phyloP scores from a whole-genome alignment of 1,140 invertebrate species.

The Linepithema humile region DNA sequence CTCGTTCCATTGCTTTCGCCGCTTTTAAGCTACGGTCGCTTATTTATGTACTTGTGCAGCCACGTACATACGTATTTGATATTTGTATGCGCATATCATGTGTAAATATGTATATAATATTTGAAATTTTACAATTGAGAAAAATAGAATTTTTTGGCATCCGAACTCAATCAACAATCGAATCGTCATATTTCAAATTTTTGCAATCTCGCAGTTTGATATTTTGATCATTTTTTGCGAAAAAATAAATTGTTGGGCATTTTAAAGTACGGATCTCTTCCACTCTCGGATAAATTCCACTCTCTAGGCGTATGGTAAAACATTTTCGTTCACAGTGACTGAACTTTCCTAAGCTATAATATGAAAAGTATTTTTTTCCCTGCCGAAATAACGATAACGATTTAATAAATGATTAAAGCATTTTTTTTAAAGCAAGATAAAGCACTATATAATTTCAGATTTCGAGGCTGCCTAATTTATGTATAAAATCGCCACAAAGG shows the following conservation, averaged over 20 bases:
- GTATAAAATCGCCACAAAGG: background rate
- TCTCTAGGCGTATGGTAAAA: background rate
- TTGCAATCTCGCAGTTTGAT: too few relatives aligned
- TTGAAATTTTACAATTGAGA: too few relatives aligned
- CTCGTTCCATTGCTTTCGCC: background rate
- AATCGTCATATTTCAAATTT: too few relatives aligned
- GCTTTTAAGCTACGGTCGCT: background rate
- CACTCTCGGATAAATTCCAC: too few relatives aligned
- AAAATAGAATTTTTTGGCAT: too few relatives aligned
- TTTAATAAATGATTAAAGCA: background rate
- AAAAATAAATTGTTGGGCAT: too few relatives aligned
- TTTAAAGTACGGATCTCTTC: too few relatives aligned
- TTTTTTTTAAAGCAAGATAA: background rate
- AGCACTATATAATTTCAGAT: background rate
- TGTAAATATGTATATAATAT: background rate
- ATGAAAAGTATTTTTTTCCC: background rate
- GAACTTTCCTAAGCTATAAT: background rate
- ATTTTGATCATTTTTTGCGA: too few relatives aligned
- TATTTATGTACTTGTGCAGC: background rate
- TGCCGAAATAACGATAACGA: background rate
- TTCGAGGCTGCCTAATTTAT: background rate
- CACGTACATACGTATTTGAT: too few relatives aligned
- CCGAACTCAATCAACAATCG: too few relatives aligned
- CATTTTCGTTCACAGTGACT: background rate
- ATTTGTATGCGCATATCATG: background rate